Conservation (phyloP, 2,797 vertebrate species). For the Mallotus villosus region DNA sequence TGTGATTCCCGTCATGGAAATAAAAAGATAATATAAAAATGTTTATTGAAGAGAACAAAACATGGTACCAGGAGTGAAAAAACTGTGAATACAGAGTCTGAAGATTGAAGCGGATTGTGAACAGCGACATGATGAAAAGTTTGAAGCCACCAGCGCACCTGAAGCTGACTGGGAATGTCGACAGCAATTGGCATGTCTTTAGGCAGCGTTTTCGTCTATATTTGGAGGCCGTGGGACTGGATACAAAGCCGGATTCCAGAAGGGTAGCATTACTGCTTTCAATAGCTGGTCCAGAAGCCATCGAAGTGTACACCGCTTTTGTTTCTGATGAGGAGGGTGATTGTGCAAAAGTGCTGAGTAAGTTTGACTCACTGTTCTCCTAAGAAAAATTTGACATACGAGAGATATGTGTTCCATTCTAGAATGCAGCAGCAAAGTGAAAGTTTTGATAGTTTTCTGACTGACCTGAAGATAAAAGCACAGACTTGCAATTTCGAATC, state of each 20-base stretch:
- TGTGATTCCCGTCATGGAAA: too few relatives aligned
- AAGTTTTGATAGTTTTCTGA: neutral
- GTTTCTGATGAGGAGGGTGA: neutral
- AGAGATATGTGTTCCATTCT: neutral
- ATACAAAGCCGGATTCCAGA: neutral
- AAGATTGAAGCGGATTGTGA: too few relatives aligned
- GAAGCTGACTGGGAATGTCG: neutral
- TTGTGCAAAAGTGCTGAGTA: too few relatives aligned
- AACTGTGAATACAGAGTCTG: too few relatives aligned
- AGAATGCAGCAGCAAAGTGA: neutral
- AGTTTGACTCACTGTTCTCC: too few relatives aligned
- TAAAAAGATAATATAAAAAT: too few relatives aligned
- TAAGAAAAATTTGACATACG: neutral
- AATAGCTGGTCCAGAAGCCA: neutral
- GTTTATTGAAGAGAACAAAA: too few relatives aligned
- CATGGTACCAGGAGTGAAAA: too few relatives aligned
- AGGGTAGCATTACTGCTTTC: neutral
- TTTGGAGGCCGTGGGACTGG: neutral
- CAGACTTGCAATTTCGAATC: too few relatives aligned
- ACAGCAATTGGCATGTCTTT: neutral
- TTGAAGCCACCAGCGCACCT: neutral
- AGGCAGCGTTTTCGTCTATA: neutral
- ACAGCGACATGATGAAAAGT: too few relatives aligned
- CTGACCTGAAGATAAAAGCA: neutral
- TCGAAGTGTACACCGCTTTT: neutral